Percentiles rank a stretch among this genome's conserved stretches.
Conservation (phyloP, 2,113 vertebrate genomes). For the Salvelinus sp. region DNA sequence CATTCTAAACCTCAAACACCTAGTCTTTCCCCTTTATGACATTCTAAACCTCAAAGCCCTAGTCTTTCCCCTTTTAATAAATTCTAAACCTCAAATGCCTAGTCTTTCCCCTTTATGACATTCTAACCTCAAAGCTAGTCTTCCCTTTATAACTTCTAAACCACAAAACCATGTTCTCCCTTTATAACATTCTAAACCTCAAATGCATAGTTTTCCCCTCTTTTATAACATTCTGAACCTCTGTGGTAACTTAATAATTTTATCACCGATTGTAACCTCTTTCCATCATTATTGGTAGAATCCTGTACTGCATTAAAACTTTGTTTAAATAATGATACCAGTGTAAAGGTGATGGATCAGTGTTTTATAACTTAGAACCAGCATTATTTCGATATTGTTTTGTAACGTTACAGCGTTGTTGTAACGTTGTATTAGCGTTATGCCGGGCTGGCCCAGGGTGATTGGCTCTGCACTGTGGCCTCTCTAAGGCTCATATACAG, state of each 20-base stretch:
- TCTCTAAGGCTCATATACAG: background rate
- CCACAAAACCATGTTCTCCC: too few species aligned
- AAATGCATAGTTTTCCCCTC: too few species aligned
- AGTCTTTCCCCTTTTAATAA: too few species aligned
- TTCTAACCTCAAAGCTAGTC: background rate
- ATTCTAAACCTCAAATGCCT: background rate
- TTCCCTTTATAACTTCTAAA: too few species aligned
- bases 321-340: background rate
- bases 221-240: background rate
- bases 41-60: background rate
- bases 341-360: background rate
- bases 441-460: background rate
- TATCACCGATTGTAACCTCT: background rate
- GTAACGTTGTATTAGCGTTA: constrained; percentile 1
- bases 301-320: background rate
- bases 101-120: too few species aligned
- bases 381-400: background rate
- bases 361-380: background rate
- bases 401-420: background rate
- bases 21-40: too few species aligned
- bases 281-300: background rate
- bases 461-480: background rate
- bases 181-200: background rate
- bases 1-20: background rate
- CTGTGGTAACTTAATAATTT: background rate